Conservation (phyloP, 1,140 invertebrate genomes). For the Diorhabda carinulata region DNA sequence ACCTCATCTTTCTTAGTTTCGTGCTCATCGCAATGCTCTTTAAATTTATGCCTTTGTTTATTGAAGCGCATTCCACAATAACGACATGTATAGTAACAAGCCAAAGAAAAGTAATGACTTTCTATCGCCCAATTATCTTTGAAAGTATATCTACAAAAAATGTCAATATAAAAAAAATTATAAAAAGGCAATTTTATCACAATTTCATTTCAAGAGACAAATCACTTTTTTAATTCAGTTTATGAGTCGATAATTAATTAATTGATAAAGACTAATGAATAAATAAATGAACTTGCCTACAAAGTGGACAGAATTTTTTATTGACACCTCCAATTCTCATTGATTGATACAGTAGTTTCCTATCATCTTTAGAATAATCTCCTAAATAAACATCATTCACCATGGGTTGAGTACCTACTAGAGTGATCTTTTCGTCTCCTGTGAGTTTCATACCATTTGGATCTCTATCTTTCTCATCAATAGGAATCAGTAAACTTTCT, state of each 20-base stretch:
- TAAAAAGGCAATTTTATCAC: too few relatives aligned
- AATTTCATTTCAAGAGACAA: too few relatives aligned
- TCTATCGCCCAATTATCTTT: slow-evolving; percentile 48
- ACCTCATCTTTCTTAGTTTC: slow-evolving; percentile 32
- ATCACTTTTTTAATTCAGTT: too few relatives aligned
- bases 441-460: slow-evolving; percentile 16
- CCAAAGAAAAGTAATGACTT: slow-evolving; percentile 42
- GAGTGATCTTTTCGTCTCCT: slow-evolving; percentile 26
- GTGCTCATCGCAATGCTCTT: slow-evolving; percentile 40
- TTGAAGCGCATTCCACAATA: slow-evolving; percentile 46
- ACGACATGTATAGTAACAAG: slow-evolving; percentile 43
- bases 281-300: slow-evolving; percentile 23
- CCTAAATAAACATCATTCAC: slow-evolving; percentile 37
- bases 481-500: slow-evolving; percentile 34
- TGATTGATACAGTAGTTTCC: slow-evolving; percentile 37
- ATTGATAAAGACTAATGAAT: too few relatives aligned
- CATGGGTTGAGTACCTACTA: slow-evolving; percentile 31
- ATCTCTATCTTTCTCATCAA: slow-evolving; percentile 23
- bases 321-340: slow-evolving; percentile 41
- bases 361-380: slow-evolving; percentile 41
- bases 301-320: slow-evolving; percentile 44
- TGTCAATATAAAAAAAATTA: too few relatives aligned
- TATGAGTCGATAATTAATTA: too few relatives aligned
- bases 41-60: slow-evolving; percentile 41
- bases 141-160: slow-evolving; percentile 37